phyloP scores from a whole-genome alignment of 2,888 invertebrate genomes.

The Glomeris marginata region DNA sequence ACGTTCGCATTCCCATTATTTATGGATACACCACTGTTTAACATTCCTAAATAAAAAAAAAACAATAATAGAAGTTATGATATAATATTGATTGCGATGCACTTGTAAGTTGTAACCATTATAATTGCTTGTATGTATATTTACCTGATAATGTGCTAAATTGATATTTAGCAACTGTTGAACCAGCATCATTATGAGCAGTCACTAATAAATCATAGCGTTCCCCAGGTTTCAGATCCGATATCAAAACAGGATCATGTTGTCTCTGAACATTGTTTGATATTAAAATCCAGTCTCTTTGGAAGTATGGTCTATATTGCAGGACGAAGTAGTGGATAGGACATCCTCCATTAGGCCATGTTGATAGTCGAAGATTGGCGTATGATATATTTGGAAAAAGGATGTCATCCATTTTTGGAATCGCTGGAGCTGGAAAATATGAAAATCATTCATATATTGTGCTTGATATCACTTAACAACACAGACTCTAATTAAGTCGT shows the following conservation, averaged over 20 bases:
- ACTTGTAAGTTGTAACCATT: no score
- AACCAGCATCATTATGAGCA: conserved; percentile 13
- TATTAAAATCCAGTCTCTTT: conserved; percentile 8
- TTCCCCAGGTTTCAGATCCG: conserved; percentile 11
- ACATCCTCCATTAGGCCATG: conserved; percentile 11
- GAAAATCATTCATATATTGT: no score
- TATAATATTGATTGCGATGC: neutral
- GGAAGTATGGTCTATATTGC: conserved; percentile 7
- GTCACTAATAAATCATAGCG: conserved; percentile 10
- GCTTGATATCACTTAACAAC: no score
- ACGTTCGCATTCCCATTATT: neutral
- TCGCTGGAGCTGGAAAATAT: conserved; percentile 9
- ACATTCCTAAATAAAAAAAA: conserved; percentile 3
- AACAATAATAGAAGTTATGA: neutral
- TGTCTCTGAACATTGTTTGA: conserved; percentile 10
- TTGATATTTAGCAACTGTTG: conserved; percentile 6
- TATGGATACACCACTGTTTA: neutral
- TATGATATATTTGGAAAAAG: conserved; percentile 3
- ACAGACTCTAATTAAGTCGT: no score
- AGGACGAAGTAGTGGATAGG: conserved; percentile 12
- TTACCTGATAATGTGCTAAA: conserved; percentile 7
- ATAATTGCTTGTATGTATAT: neutral
- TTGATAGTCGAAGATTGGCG: conserved; percentile 5
- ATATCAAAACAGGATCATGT: conserved; percentile 5
- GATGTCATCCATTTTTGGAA: conserved; percentile 8